These are phyloP conservation scores for Cochlearius cochlearius DNA, from an alignment of 2,113 vertebrate species.

Conservation along the genomic window DNA sequence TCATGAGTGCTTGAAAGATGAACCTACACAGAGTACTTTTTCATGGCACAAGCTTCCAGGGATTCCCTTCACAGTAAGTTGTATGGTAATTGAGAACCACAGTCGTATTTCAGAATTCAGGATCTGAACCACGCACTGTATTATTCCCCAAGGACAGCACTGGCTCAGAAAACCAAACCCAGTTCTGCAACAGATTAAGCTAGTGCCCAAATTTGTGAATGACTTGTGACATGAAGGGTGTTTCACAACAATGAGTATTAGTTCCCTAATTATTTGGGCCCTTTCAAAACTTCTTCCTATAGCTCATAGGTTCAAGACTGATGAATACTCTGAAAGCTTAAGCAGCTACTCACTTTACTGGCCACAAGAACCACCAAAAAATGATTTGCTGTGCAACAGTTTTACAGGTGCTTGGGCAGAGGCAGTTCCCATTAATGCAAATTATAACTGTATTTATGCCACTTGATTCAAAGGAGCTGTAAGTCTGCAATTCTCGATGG, in stretches of 20 bases:
- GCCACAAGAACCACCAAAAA: background rate
- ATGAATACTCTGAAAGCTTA: background rate
- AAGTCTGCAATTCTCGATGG: background rate
- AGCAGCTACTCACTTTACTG: background rate
- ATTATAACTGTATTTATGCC: background rate
- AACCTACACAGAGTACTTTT: background rate
- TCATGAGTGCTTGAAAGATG: background rate
- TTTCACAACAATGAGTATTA: background rate
- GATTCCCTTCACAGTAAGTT: background rate
- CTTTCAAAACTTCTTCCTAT: background rate
- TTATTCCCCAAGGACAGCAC: background rate
- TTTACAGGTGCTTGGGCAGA: background rate
- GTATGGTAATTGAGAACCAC: background rate
- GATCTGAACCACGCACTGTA: accelerated
- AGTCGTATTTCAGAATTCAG: background rate
- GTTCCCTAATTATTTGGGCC: background rate
- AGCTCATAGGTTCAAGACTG: background rate
- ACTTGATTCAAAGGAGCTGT: background rate
- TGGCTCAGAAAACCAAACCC: background rate
- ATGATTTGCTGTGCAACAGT: background rate
- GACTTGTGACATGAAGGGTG: background rate
- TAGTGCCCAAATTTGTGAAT: background rate
- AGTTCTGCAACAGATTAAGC: background rate
- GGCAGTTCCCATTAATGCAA: background rate
- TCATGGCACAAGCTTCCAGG: background rate